Conservation (phyloP, 2,888 invertebrate genomes). For the Lasioglossum lativentre region DNA sequence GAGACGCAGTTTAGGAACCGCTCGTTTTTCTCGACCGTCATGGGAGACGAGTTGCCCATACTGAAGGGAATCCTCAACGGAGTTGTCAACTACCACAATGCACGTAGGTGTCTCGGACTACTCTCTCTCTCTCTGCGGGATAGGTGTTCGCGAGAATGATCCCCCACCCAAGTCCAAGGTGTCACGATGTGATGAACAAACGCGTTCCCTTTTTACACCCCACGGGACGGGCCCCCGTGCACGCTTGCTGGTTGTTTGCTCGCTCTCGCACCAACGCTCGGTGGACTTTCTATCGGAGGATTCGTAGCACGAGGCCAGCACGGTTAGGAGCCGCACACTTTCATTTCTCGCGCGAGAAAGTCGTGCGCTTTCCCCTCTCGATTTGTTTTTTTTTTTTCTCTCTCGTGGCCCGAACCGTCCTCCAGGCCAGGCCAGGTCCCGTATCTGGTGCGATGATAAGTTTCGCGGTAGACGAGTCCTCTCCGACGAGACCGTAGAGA, state of each 20-base stretch:
- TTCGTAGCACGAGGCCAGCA: constrained; percentile 58
- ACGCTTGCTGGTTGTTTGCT: not conserved
- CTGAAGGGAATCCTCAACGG: constrained; percentile 96
- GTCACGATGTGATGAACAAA: not conserved
- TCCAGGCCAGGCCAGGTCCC: not conserved
- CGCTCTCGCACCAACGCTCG: not conserved
- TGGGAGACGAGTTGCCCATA: constrained; percentile 96
- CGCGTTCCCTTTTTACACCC: constrained; percentile 21
- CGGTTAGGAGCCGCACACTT: constrained; percentile 59
- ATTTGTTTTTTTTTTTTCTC: constrained; percentile 58
- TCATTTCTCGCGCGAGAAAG: constrained; percentile 76
- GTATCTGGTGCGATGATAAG: constrained; percentile 49
- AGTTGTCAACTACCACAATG: constrained; percentile 96
- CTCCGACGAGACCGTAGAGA: not conserved
- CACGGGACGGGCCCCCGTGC: not conserved
- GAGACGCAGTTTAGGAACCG: constrained; percentile 14
- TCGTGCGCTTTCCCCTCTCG: constrained; percentile 75
- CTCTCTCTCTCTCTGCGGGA: constrained; percentile 17
- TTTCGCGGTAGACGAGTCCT: not conserved
- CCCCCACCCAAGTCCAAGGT: not conserved
- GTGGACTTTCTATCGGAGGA: constrained; percentile 74
- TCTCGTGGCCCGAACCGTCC: constrained; percentile 11
- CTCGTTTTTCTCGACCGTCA: constrained; percentile 84
- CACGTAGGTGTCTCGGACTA: constrained; percentile 90
- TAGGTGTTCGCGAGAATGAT: not conserved